Base-by-base conservation (phyloP, 2,113 vertebrate species). In the Muscicapa adusta region DNA sequence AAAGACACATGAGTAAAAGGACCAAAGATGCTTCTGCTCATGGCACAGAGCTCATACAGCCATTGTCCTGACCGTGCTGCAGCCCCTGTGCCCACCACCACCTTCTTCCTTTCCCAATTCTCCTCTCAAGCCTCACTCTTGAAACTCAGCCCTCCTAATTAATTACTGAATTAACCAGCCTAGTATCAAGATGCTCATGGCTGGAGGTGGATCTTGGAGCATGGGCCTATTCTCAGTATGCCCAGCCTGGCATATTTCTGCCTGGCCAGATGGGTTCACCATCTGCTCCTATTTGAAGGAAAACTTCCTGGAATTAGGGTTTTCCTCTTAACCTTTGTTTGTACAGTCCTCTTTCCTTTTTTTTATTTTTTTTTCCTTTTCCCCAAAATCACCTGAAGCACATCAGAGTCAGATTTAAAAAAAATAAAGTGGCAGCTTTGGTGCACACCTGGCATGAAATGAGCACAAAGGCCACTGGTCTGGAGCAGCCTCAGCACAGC, bases 141-240 rank as follows among this genome's bases (percentile, higher is more conserved):
- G 61, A 95, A 74, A 71, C 63, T 60, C 78, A 84, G 60, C 57
- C 60, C 65, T 85, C 60, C 87, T 88, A 95, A 97, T 96, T 90
- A 95, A 96, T 94, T 95, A 89, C 72, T 47, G 66, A 54, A 76
- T 82, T 89, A 96, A 91, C 75, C 75, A 95, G 84, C 77, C 85
- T 67, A 43, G 58, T 29, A 66, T 58, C 54, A 54, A 88, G 91
- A 68, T 72, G 84, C 53, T 95, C 51, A 48, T 91, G 94, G 85
- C 95, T 91, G 93, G 89, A 96, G 91, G 88, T 94, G 89, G 90
- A 78, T 96, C 86, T 94, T 95, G 92, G 88, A 96, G 93, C 91
- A 85, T 0, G 60, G 88, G 51, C 70, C 92, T 56, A 48, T 87
- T 91, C 94, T 94, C 92, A 91, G 88, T 60, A 8, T 80, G 91